Conservation (phyloP, 2,888 invertebrate genomes). For the Pollenia labialis region DNA sequence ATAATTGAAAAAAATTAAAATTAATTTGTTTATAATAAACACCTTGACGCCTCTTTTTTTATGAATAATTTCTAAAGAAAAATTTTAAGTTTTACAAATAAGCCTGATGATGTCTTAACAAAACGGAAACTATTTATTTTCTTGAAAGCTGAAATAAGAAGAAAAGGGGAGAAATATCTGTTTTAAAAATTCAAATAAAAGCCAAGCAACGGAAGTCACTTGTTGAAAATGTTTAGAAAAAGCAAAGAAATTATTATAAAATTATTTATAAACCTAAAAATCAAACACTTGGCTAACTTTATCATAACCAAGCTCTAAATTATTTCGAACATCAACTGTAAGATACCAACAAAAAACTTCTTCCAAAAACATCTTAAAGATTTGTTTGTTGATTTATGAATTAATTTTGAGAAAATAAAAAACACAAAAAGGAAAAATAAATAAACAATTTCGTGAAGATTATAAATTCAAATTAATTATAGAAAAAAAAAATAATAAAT, state of each 20-base stretch:
- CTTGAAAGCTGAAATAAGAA: slow-evolving; percentile 34
- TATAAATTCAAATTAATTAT: slow-evolving; percentile 57
- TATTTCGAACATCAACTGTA: slow-evolving; percentile 6
- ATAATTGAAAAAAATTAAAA: background rate
- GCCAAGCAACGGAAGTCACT: slow-evolving; percentile 72
- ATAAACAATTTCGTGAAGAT: slow-evolving; percentile 45
- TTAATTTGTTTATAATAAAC: slow-evolving; percentile 56
- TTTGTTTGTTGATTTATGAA: slow-evolving; percentile 43
- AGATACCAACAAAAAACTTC: slow-evolving; percentile 14
- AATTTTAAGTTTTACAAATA: background rate
- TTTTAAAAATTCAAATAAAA: slow-evolving; percentile 12
- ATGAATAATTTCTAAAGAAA: background rate
- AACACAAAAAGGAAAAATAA: background rate
- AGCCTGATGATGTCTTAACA: slow-evolving; percentile 36
- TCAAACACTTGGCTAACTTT: slow-evolving; percentile 25
- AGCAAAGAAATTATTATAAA: background rate
- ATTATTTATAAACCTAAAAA: slow-evolving; percentile 28
- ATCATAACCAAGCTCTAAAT: background rate
- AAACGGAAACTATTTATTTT: slow-evolving; percentile 74
- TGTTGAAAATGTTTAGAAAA: slow-evolving; percentile 60
- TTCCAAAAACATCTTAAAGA: background rate
- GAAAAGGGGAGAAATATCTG: slow-evolving; percentile 23
- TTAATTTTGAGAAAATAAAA: slow-evolving; percentile 42
- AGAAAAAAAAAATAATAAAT: background rate
- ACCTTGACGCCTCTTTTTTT: slow-evolving; percentile 43